These are phyloP conservation scores for Hemicordylus capensis DNA, from an alignment of 2,113 vertebrate genomes.

Conservation along the genomic window DNA sequence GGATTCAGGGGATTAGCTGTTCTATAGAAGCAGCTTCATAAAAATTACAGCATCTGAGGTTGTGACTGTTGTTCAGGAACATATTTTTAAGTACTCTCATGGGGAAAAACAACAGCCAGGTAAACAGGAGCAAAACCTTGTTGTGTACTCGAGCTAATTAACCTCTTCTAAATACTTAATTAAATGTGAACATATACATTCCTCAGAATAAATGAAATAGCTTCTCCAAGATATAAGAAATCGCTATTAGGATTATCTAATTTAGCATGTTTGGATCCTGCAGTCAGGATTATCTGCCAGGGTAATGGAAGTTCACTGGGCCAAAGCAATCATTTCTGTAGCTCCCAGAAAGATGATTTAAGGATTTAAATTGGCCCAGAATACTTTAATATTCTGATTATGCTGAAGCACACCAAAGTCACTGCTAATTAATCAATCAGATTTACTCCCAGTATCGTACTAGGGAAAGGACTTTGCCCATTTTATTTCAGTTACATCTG, in stretches of 20 bases:
- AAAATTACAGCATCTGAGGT: background rate
- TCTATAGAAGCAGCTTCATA: background rate
- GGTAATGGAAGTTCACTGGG: constrained; percentile 42
- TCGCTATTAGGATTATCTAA: constrained; percentile 16
- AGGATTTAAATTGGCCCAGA: constrained; percentile 52
- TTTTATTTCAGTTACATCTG: background rate
- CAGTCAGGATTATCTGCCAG: constrained; percentile 23
- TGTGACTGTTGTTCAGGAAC: background rate
- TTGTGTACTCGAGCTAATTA: background rate
- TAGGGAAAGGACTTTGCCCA: background rate
- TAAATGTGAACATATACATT: background rate
- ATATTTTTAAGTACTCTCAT: background rate
- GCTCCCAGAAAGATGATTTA: constrained; percentile 20
- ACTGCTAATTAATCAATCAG: constrained; percentile 33
- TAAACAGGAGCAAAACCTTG: background rate
- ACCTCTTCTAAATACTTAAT: constrained; percentile 9
- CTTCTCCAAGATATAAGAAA: constrained; percentile 26
- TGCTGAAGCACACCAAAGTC: constrained; percentile 56
- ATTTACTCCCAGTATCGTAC: constrained; percentile 4
- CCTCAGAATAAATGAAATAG: constrained; percentile 1
- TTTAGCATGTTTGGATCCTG: constrained; percentile 34
- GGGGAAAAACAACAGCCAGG: background rate
- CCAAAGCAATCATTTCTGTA: constrained; percentile 9
- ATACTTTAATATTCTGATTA: constrained; percentile 51
- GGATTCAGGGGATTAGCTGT: background rate